Conservation (phyloP, 2,797 vertebrate species). For the Oceanodroma leucorhoa region DNA sequence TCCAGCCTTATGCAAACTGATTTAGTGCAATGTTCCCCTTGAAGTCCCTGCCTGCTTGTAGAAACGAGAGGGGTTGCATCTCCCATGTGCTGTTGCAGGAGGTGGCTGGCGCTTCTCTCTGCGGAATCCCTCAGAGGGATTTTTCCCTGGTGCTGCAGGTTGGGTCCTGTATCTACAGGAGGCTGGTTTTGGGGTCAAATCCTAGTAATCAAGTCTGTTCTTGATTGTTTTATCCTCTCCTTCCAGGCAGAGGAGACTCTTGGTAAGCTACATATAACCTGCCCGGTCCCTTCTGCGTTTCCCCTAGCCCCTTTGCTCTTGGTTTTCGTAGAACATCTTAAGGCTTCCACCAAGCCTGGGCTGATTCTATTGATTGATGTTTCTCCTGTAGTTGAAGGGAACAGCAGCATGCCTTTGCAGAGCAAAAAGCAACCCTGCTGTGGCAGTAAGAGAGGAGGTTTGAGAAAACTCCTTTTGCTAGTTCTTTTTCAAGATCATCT, state of each 20-base stretch:
- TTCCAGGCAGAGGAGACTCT: background rate
- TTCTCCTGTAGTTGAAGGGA: background rate
- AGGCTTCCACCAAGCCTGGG: background rate
- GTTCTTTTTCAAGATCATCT: background rate
- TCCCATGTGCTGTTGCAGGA: fast-evolving
- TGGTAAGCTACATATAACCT: background rate
- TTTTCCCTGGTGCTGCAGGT: background rate
- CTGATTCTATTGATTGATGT: background rate
- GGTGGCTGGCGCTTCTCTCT: background rate
- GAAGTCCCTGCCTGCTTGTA: background rate
- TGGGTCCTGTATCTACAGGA: background rate
- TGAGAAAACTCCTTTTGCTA: background rate
- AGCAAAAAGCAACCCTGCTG: background rate
- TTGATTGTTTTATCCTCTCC: background rate
- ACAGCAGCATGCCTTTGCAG: background rate
- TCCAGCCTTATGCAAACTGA: background rate
- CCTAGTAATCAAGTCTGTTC: background rate
- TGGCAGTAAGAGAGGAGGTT: background rate
- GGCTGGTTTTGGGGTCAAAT: background rate
- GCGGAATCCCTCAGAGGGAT: background rate
- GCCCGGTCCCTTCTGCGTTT: background rate
- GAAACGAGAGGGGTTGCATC: background rate
- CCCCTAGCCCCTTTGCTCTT: background rate
- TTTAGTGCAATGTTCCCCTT: background rate
- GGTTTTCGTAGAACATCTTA: background rate